Evolutionary conservation across 2,888 invertebrate species (phyloP).

Genomic region (Acleris literana): DNA sequence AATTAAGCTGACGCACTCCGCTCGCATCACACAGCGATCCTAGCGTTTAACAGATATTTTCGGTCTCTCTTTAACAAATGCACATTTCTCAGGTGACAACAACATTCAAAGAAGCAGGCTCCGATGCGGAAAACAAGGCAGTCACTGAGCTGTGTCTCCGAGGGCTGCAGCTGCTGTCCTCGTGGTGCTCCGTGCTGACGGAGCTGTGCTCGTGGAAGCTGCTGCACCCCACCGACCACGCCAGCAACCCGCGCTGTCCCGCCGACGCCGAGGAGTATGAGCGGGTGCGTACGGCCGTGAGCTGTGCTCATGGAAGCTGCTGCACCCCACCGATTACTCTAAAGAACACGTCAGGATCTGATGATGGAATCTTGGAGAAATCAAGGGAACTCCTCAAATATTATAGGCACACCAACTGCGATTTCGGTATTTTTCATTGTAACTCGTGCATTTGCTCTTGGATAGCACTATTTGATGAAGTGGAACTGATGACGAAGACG

Average conservation of each 20-base stretch:
- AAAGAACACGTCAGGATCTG: no score
- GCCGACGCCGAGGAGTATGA: slow-evolving; percentile 99
- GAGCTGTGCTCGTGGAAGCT: slow-evolving; percentile 99
- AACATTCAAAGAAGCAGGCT: slow-evolving; percentile 95
- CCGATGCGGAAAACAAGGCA: slow-evolving; percentile 95
- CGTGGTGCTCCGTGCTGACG: slow-evolving; percentile 98
- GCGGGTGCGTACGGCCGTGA: slow-evolving; percentile 88
- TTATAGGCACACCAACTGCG: no score
- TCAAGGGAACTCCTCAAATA: no score
- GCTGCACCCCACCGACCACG: slow-evolving; percentile 98
- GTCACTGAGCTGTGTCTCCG: slow-evolving; percentile 95
- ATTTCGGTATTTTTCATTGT: no score
- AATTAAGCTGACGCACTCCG: no score
- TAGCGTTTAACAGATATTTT: background rate
- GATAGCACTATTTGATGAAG: no score
- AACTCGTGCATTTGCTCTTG: no score
- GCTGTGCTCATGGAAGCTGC: no score
- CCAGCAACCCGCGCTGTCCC: slow-evolving; percentile 97
- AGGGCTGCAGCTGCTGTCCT: slow-evolving; percentile 95
- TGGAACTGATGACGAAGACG: no score
- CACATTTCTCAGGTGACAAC: slow-evolving; percentile 88
- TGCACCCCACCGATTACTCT: no score
- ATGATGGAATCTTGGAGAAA: no score
- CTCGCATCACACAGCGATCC: background rate
- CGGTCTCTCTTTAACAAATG: no score